Conservation (phyloP, 2,797 vertebrate species). For the Potorous gilbertii region DNA sequence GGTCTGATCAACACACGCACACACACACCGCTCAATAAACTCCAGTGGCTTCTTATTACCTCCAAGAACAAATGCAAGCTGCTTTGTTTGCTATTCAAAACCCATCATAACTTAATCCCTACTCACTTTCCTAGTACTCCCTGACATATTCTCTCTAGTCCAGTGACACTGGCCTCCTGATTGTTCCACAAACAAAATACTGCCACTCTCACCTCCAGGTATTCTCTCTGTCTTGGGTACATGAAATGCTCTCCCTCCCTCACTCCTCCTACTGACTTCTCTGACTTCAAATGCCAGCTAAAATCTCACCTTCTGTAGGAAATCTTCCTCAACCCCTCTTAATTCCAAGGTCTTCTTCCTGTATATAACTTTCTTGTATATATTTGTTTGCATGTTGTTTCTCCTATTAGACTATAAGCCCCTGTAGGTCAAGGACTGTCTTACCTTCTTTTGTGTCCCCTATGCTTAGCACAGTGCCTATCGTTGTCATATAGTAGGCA, state of each 20-base stretch:
- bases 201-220: background rate
- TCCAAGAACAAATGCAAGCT: too few relatives aligned
- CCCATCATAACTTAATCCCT: too few relatives aligned
- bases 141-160: too few relatives aligned
- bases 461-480: background rate
- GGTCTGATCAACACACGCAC: too few relatives aligned
- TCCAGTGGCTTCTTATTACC: too few relatives aligned
- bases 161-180: background rate
- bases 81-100: too few relatives aligned
- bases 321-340: background rate
- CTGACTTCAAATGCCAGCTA: background rate
- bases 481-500: background rate
- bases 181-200: background rate
- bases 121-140: too few relatives aligned
- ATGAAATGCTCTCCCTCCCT: background rate
- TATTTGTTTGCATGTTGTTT: background rate
- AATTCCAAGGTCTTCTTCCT: background rate
- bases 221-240: background rate
- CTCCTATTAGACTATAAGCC: background rate
- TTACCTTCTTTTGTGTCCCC: background rate
- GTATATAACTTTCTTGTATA: background rate
- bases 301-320: background rate
- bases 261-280: background rate
- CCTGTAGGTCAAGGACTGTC: background rate
- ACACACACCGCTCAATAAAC: too few relatives aligned